Percentiles rank a stretch among this genome's conserved stretches.
Evolutionary conservation across 2,797 vertebrate genomes (phyloP).

Genomic region (Halcyon leucocephala): DNA sequence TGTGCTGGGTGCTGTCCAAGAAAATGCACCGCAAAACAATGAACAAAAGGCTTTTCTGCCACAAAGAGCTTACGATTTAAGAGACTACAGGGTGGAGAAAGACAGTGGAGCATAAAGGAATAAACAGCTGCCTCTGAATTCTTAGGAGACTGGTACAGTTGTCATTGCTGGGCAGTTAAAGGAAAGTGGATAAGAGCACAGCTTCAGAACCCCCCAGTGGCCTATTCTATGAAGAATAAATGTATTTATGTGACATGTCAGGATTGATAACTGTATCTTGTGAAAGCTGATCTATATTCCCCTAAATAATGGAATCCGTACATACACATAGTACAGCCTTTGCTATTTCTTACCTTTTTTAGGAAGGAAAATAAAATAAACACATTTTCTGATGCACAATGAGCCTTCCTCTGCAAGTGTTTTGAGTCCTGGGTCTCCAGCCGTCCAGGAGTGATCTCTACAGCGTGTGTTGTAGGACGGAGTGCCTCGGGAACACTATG

Average conservation of each 20-base stretch:
- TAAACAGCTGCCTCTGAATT: constrained; percentile 50
- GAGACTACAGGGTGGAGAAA: constrained; percentile 30
- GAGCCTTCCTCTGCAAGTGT: neutral
- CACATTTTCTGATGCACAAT: neutral
- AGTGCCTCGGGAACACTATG: neutral
- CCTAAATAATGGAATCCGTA: neutral
- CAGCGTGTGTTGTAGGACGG: rapidly evolving
- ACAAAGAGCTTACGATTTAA: constrained; percentile 55
- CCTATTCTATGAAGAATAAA: neutral
- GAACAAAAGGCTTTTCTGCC: constrained; percentile 43
- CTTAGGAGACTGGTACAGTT: constrained; percentile 52
- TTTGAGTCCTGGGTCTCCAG: neutral
- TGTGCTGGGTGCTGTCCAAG: neutral
- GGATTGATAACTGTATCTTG: neutral
- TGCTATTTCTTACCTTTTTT: neutral
- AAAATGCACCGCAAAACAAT: constrained; percentile 19
- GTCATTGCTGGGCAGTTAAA: constrained; percentile 23
- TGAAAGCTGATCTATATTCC: neutral
- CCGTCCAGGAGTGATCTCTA: neutral
- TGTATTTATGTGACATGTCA: neutral
- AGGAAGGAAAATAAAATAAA: neutral
- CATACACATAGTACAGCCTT: neutral
- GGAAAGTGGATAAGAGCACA: neutral
- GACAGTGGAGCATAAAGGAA: constrained; percentile 40
- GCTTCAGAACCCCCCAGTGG: neutral